These are phyloP conservation scores for Smutsia gigantea DNA, from an alignment of 2,797 vertebrate genomes.

Conservation along the genomic window DNA sequence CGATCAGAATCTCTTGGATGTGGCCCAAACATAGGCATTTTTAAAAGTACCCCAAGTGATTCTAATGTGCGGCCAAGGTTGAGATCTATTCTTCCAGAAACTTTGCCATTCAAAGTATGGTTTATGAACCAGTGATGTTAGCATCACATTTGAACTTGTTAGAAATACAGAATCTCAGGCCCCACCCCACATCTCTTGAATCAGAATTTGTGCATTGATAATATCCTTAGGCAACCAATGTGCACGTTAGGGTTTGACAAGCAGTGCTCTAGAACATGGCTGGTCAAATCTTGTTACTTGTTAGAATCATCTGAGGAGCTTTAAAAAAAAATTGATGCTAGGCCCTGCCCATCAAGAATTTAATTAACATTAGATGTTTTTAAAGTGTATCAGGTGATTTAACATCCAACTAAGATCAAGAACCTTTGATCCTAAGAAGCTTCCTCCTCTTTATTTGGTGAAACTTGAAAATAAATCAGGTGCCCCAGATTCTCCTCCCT, in stretches of 20 bases:
- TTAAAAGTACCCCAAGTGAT: background rate
- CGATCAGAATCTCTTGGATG: background rate
- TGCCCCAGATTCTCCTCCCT: background rate
- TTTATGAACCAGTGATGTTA: background rate
- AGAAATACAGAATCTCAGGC: background rate
- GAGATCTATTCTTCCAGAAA: background rate
- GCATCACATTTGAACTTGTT: background rate
- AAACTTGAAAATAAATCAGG: slow-evolving; percentile 18
- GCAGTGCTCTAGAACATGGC: background rate
- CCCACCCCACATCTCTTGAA: background rate
- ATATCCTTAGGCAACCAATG: background rate
- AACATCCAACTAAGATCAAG: background rate
- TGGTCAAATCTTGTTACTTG: background rate
- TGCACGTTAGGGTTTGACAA: background rate
- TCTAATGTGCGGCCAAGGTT: background rate
- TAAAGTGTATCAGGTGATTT: background rate
- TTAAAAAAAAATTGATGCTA: background rate
- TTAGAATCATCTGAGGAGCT: background rate
- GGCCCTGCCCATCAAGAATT: background rate
- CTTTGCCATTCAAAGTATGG: background rate
- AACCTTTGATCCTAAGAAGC: background rate
- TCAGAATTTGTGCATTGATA: background rate
- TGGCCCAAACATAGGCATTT: background rate
- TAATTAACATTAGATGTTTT: background rate
- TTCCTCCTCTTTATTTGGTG: background rate